Evolutionary conservation across 2,797 vertebrate species (phyloP).

Genomic region (Rhinoraja longicauda): DNA sequence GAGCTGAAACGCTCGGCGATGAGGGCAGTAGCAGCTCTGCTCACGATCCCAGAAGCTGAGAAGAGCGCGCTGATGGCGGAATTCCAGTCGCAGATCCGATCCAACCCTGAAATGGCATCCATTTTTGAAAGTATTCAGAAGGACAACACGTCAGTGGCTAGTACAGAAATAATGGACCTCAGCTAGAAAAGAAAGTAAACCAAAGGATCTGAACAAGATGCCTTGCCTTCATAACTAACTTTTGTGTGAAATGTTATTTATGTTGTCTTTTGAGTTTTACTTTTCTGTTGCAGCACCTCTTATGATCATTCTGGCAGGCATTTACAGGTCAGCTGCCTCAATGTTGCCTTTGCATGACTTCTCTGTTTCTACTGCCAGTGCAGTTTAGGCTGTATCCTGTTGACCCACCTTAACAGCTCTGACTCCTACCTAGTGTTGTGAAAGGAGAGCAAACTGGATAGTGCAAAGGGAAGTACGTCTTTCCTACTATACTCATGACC

Average conservation of each 20-base stretch:
- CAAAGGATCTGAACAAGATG: slow-evolving; percentile 37
- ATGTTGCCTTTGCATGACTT: slow-evolving; percentile 35
- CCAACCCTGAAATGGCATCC: slow-evolving; percentile 74
- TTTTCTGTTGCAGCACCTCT: slow-evolving; percentile 3
- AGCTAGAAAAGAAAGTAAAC: slow-evolving; percentile 57
- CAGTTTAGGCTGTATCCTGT: not conserved
- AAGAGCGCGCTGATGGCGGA: slow-evolving; percentile 80
- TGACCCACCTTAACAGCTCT: not conserved
- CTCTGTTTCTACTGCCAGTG: not conserved
- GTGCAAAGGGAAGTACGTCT: not conserved
- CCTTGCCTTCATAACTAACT: slow-evolving; percentile 31
- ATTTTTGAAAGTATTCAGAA: slow-evolving; percentile 88
- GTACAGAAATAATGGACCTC: slow-evolving; percentile 73
- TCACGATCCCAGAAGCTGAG: slow-evolving; percentile 80
- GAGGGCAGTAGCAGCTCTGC: slow-evolving; percentile 81
- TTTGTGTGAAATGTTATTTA: slow-evolving; percentile 39
- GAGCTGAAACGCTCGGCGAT: slow-evolving; percentile 87
- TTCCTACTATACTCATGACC: not conserved
- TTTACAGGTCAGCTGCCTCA: not conserved
- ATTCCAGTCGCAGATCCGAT: slow-evolving; percentile 80
- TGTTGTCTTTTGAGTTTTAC: slow-evolving; percentile 7
- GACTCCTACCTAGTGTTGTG: not conserved
- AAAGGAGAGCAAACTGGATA: not conserved
- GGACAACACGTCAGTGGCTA: slow-evolving; percentile 57
- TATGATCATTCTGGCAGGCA: not conserved